A percentile compares a stretch with the other conserved stretches of the same genome.
Conservation (phyloP, 2,113 vertebrate species). For the Dendropsophus ebraccatus region DNA sequence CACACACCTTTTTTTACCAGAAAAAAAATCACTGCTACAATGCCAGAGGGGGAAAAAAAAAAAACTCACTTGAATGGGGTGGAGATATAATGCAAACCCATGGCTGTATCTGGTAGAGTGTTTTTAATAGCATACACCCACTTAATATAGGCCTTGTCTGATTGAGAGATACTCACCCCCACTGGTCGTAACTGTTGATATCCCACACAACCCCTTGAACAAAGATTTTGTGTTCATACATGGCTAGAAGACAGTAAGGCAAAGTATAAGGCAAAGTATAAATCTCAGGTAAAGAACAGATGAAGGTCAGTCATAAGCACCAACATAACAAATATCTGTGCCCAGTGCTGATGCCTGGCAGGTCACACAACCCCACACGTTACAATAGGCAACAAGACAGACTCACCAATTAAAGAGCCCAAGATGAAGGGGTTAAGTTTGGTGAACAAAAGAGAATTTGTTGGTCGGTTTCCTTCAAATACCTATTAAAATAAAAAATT, state of each 20-base stretch:
- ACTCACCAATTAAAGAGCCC: constrained; percentile 89
- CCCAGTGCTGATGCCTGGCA: neutral
- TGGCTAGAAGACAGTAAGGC: constrained; percentile 73
- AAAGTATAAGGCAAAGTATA: neutral
- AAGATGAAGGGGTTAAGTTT: constrained; percentile 90
- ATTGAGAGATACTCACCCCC: constrained; percentile 85
- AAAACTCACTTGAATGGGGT: too few species aligned
- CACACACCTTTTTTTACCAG: too few species aligned
- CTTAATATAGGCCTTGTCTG: too few species aligned
- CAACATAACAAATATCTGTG: neutral
- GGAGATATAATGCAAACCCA: too few species aligned
- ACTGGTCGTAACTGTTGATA: constrained; percentile 98
- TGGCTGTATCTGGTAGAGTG: too few species aligned
- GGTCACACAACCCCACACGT: neutral
- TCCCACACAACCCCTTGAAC: constrained; percentile 95
- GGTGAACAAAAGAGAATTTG: constrained; percentile 92
- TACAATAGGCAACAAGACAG: neutral
- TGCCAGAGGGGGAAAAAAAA: too few species aligned
- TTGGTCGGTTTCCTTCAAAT: constrained; percentile 95
- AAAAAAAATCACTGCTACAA: too few species aligned
- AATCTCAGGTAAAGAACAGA: too few species aligned
- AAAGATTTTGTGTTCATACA: constrained; percentile 99
- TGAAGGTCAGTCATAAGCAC: too few species aligned
- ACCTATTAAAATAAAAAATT: constrained; percentile 76
- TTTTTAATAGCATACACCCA: too few species aligned